These are phyloP conservation scores for Sceliomorpha sp. DNA, from an alignment of 2,888 invertebrate species.

Conservation along the genomic window DNA sequence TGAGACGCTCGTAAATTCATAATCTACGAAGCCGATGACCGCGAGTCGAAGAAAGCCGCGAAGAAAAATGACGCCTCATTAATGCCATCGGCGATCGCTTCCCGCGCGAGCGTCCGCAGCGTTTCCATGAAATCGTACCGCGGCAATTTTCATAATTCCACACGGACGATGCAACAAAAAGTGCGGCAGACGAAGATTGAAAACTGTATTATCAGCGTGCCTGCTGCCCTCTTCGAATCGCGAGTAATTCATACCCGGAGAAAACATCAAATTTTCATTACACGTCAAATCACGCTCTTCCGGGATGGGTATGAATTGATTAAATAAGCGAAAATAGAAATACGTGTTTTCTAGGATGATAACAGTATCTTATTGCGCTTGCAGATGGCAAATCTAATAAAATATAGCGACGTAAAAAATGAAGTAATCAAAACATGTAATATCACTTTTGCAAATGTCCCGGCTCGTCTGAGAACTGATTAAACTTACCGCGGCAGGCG, in stretches of 20 bases:
- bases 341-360: too few relatives aligned
- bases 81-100: slow-evolving; percentile 21
- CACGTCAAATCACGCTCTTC: slow-evolving; percentile 23
- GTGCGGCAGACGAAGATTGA: slow-evolving; percentile 3
- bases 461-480: too few relatives aligned
- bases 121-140: slow-evolving; percentile 6
- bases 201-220: slow-evolving; percentile 24
- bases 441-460: too few relatives aligned
- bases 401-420: too few relatives aligned
- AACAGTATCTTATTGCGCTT: too few relatives aligned
- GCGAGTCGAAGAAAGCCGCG: slow-evolving; percentile 25
- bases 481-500: too few relatives aligned
- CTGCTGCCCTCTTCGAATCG: slow-evolving; percentile 5
- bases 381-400: too few relatives aligned
- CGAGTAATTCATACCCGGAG: slow-evolving; percentile 34
- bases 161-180: slow-evolving; percentile 15
- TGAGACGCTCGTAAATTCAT: slow-evolving; percentile 41
- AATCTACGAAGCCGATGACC: slow-evolving; percentile 48
- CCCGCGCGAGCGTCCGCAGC: slow-evolving; percentile 1
- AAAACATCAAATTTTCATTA: slow-evolving; percentile 36
- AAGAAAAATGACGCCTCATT: slow-evolving; percentile 30
- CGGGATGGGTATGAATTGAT: slow-evolving; percentile 3
- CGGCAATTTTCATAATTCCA: slow-evolving; percentile 26
- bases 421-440: too few relatives aligned
- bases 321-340: too few relatives aligned